Evolutionary conservation across 2,888 invertebrate genomes (phyloP), one percentile per base, ranked within the genome.

Genomic region (Epinotia demarniana): DNA sequence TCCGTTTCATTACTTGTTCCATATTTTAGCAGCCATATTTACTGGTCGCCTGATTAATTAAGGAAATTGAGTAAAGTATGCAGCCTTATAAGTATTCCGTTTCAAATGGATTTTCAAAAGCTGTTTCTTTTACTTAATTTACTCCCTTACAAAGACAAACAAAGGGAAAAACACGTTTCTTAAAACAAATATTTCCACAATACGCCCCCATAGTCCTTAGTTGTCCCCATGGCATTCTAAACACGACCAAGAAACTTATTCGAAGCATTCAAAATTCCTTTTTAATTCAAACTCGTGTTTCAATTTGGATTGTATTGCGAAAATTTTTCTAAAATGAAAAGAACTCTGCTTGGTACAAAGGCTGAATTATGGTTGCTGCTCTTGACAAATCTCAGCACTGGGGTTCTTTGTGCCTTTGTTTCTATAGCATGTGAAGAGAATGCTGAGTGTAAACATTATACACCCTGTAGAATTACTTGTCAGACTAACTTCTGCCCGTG

Each of bases 351-450:
- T 16, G 12, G 58, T 39, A 70, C 70, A 75, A 75, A 75, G 70
- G 60, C 75, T 71, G 75, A 75, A 71, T 70, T 75, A 75, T 75
- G 64, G 60, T 58, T 23, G 64, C 39, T 58, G 70, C 62, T 68
- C 61, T 70, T 75, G 75, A 75, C 70, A 75, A 75, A 75, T 75
- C 67, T 58, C 64, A 49, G 46, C 33, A 33, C 33, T 58, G 27
- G 46, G 70, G 27, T 70, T 53, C 70, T 75, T 75, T 27, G 64
- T 49, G 64, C 53, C 23, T 75, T 75, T 70, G 75, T 75, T 71
- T 75, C 61, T 69, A 63, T 68, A 53, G n/a, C 68, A 64, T 49
- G 64, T 62, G 55, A 53, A 63, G 63, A 23, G 62, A 57, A 58
- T 70, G 58, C 16, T 55, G 61, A 39, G 60, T 67, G 61, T 73